These are phyloP conservation scores for Brachirus orientalis DNA, from an alignment of 2,113 vertebrate species.

Conservation along the genomic window DNA sequence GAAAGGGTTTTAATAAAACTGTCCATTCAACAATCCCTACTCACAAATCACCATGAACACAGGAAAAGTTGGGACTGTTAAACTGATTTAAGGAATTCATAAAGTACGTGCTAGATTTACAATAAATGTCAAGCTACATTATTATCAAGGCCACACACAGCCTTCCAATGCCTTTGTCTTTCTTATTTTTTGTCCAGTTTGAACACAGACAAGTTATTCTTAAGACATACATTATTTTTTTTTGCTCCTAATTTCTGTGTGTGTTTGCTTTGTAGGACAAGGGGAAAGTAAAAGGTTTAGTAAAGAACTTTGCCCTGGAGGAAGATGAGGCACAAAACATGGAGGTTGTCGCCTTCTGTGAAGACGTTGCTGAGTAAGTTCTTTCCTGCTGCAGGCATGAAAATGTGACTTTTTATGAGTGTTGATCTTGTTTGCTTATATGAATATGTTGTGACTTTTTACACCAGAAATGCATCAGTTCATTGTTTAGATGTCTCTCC, in stretches of 20 bases:
- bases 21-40: background rate
- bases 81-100: conserved; percentile 5
- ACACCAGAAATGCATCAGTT: no score
- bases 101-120: background rate
- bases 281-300: conserved; percentile 81
- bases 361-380: conserved; percentile 89
- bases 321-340: conserved; percentile 88
- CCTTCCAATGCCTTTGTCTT: background rate
- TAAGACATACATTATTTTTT: conserved; percentile 7
- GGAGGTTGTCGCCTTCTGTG: conserved; percentile 92
- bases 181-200: conserved; percentile 10
- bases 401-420: background rate
- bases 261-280: conserved; percentile 70
- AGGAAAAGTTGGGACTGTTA: background rate
- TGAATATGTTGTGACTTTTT: no score
- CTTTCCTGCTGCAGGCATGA: background rate
- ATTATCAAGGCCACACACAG: background rate
- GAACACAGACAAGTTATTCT: no score
- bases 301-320: conserved; percentile 82
- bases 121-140: background rate
- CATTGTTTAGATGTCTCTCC: background rate
- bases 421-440: background rate
- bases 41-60: conserved; percentile 24
- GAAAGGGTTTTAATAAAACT: conserved; percentile 35
- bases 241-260: background rate